phyloP scores from a whole-genome alignment of 2,888 invertebrate species.

The Amblyjoppa proteus region DNA sequence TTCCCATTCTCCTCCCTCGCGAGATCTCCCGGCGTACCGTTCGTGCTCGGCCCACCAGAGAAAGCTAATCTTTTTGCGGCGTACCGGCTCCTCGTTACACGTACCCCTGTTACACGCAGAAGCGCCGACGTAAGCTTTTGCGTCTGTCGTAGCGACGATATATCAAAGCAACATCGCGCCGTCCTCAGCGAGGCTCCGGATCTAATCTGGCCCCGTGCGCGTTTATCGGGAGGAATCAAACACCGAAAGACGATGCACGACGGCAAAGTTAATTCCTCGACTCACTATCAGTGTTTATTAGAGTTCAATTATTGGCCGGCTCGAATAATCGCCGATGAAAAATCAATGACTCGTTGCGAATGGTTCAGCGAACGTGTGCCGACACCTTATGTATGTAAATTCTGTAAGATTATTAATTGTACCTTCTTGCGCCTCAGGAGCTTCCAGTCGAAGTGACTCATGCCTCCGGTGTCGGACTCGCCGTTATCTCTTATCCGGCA shows the following conservation, averaged over 20 bases:
- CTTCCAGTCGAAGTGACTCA: slow-evolving; percentile 84
- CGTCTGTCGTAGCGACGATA: background rate
- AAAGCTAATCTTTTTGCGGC: slow-evolving; percentile 58
- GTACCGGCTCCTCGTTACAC: slow-evolving; percentile 28
- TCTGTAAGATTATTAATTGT: slow-evolving; percentile 50
- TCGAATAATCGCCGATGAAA: background rate
- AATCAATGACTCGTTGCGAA: slow-evolving; percentile 30
- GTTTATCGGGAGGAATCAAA: background rate
- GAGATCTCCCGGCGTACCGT: slow-evolving; percentile 5
- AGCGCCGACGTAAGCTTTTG: background rate
- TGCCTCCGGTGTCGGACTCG: slow-evolving; percentile 71
- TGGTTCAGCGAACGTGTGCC: slow-evolving; percentile 15
- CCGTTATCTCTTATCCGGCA: slow-evolving; percentile 68
- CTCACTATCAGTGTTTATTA: background rate
- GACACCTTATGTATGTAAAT: background rate
- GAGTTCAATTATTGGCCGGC: background rate
- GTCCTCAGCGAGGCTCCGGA: background rate
- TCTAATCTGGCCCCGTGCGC: background rate
- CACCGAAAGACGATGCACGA: background rate
- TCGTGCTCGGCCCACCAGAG: slow-evolving; percentile 50
- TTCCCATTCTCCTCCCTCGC: slow-evolving; percentile 41
- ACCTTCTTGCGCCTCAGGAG: slow-evolving; percentile 84
- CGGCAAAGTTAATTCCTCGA: background rate
- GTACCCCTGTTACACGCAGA: slow-evolving; percentile 10
- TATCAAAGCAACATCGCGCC: background rate